These are phyloP conservation scores for Zygaena filipendulae DNA, from an alignment of 2,888 invertebrate species.

Conservation along the genomic window DNA sequence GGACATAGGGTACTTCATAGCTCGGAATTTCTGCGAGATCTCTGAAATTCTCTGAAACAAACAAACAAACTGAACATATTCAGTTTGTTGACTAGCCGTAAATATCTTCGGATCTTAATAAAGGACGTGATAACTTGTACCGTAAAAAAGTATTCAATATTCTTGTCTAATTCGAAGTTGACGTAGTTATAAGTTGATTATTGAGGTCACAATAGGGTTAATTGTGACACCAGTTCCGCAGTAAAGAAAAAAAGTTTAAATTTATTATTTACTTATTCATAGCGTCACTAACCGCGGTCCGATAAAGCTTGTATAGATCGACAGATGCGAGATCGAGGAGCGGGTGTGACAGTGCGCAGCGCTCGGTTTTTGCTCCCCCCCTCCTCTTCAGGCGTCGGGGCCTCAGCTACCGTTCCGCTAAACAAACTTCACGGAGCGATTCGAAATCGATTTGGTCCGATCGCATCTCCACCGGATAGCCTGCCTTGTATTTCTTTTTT, in stretches of 20 bases:
- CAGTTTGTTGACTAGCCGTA: too few species aligned
- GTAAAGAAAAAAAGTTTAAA: too few species aligned
- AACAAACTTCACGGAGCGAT: constrained; percentile 63
- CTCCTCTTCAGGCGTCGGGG: constrained; percentile 9
- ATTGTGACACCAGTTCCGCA: constrained; percentile 17
- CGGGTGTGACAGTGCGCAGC: constrained; percentile 35
- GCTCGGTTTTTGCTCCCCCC: constrained; percentile 27
- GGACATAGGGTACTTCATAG: too few species aligned
- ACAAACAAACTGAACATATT: too few species aligned
- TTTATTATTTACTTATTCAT: constrained; percentile 33
- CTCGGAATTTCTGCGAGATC: too few species aligned
- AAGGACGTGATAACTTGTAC: too few species aligned
- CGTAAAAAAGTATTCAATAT: too few species aligned
- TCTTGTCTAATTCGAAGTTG: too few species aligned
- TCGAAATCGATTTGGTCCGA: constrained; percentile 56
- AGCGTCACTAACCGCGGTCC: constrained; percentile 38
- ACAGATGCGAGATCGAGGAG: constrained; percentile 25
- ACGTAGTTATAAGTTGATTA: too few species aligned
- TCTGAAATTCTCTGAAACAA: too few species aligned
- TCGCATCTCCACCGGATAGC: constrained; percentile 47
- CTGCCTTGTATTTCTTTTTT: constrained; percentile 55
- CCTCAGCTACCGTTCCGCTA: constrained; percentile 50
- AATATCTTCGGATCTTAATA: too few species aligned
- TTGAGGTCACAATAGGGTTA: too few species aligned
- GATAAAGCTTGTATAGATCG: constrained; percentile 28